A percentile compares a stretch with the other conserved stretches of the same genome.
These are phyloP conservation scores for Umimayanthus kanabou DNA, from an alignment of 92 coral and sea anemone genomes.

Conservation along the genomic window DNA sequence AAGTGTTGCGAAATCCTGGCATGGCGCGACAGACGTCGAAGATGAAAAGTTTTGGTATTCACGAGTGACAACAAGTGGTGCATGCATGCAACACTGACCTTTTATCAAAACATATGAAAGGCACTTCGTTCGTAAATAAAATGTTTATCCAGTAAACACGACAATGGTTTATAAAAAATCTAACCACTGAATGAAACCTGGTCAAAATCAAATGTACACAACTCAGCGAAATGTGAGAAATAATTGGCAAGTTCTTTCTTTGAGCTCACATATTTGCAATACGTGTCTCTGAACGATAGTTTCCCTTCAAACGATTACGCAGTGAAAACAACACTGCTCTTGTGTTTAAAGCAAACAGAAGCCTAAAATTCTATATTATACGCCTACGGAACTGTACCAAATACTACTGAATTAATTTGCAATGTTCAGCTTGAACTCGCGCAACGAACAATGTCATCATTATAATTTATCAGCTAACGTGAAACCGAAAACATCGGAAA, in stretches of 20 bases:
- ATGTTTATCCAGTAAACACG: conserved; percentile 36
- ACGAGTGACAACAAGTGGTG: not conserved
- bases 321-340: not conserved
- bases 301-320: not conserved
- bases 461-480: not conserved
- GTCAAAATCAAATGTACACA: conserved; percentile 32
- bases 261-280: conserved; percentile 12
- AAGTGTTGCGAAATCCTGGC: conserved; percentile 38
- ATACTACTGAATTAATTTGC: conserved; percentile 26
- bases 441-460: conserved; percentile 17
- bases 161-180: conserved; percentile 30
- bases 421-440: conserved; percentile 28
- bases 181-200: conserved; percentile 3
- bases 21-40: conserved; percentile 15
- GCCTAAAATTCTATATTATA: conserved; percentile 6
- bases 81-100: conserved; percentile 22
- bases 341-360: conserved; percentile 6
- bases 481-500: conserved; percentile 24
- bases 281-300: conserved; percentile 24
- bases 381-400: conserved; percentile 36
- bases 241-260: not conserved
- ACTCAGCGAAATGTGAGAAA: not conserved
- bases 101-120: conserved; percentile 23
- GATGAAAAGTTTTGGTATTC: conserved; percentile 13
- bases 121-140: conserved; percentile 18